A percentile compares a stretch with the other conserved stretches of the same genome.
phyloP scores from a whole-genome alignment of 2,113 vertebrate species.

The Myrmecophaga tridactyla region DNA sequence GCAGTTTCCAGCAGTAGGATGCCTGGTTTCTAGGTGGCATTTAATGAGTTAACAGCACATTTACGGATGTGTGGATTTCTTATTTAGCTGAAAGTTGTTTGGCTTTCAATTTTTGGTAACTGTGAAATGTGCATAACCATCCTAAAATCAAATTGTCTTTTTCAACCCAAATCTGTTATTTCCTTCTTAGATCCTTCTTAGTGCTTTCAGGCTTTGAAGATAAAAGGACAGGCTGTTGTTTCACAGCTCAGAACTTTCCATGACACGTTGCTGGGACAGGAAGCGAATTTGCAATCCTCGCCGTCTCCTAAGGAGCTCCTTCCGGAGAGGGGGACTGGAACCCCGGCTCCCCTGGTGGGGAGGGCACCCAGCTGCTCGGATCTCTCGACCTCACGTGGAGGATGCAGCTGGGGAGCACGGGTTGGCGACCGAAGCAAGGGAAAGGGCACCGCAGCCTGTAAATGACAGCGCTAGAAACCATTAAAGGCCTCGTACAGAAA shows the following conservation, averaged over 20 bases:
- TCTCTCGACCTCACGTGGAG: too few relatives aligned
- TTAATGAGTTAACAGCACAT: not conserved
- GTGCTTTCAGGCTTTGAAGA: constrained; percentile 72
- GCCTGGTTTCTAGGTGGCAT: not conserved
- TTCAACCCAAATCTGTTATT: constrained; percentile 66
- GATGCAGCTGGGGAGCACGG: too few relatives aligned
- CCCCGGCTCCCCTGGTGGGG: not conserved
- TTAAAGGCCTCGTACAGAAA: constrained; percentile 33
- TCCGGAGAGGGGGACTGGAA: not conserved
- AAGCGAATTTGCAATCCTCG: constrained; percentile 23
- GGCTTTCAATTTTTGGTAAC: constrained; percentile 53
- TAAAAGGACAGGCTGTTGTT: constrained; percentile 69
- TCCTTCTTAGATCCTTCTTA: constrained; percentile 69
- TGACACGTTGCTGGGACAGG: constrained; percentile 42
- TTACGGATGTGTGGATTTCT: constrained; percentile 2
- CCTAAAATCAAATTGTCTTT: constrained; percentile 69
- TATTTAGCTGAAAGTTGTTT: constrained; percentile 14
- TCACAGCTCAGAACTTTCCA: constrained; percentile 66
- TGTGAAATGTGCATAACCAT: constrained; percentile 31
- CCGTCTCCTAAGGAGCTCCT: not conserved
- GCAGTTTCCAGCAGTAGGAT: not conserved
- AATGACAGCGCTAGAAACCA: not conserved
- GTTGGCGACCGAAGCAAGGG: too few relatives aligned
- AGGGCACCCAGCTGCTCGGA: rapidly evolving
- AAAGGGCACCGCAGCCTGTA: too few relatives aligned